Percentiles rank a stretch among this genome's conserved stretches.
These are phyloP conservation scores for Amblyjoppa fuscipennis DNA, from an alignment of 2,888 invertebrate genomes.

Conservation along the genomic window DNA sequence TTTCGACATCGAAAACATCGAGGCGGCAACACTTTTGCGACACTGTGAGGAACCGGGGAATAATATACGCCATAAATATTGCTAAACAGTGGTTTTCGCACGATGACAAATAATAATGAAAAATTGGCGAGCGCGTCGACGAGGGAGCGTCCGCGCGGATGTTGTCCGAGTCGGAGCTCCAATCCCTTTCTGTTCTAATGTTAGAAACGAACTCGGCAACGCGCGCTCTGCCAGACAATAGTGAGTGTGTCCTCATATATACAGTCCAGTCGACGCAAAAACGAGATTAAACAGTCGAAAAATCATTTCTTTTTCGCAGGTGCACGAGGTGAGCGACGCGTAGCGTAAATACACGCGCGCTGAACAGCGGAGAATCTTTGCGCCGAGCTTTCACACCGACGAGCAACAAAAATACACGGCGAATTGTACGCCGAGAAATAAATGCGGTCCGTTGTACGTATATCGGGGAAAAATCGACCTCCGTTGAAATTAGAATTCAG, in stretches of 20 bases:
- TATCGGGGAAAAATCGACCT: slow-evolving; percentile 85
- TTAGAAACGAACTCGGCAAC: slow-evolving; percentile 15
- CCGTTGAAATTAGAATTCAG: slow-evolving; percentile 73
- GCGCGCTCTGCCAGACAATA: slow-evolving; percentile 48
- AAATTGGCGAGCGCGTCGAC: slow-evolving; percentile 15
- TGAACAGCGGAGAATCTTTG: background rate
- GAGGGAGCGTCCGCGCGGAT: background rate
- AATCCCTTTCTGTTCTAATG: slow-evolving; percentile 32
- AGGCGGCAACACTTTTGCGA: background rate
- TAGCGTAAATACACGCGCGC: slow-evolving; percentile 42
- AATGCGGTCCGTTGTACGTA: slow-evolving; percentile 54
- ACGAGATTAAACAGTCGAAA: slow-evolving; percentile 20
- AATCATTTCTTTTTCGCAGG: no score
- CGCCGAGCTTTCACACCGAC: background rate
- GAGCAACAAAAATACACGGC: slow-evolving; percentile 62
- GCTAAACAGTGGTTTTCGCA: background rate
- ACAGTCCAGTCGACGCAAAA: slow-evolving; percentile 1
- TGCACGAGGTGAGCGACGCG: background rate
- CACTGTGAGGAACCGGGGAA: slow-evolving; percentile 1
- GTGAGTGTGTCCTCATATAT: background rate
- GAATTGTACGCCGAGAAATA: slow-evolving; percentile 11
- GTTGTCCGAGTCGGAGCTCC: background rate
- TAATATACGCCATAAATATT: slow-evolving; percentile 4
- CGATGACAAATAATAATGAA: slow-evolving; percentile 52
- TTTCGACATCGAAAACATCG: background rate